Base-by-base conservation (phyloP, 1,140 invertebrate genomes). In the Penaeus vannamei region DNA sequence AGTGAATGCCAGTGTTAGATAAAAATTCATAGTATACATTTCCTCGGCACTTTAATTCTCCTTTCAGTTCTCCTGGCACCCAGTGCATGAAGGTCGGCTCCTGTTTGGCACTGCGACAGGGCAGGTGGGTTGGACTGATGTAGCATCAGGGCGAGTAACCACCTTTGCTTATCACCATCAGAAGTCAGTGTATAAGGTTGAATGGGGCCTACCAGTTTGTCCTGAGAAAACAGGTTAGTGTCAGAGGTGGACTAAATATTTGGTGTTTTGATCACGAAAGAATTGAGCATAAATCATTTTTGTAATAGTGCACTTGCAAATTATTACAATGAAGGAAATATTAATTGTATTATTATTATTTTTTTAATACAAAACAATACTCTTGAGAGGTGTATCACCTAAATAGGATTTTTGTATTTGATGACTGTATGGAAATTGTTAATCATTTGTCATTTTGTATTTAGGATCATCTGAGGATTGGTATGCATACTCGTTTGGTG, bases 401-500 rank as follows among this genome's bases (percentile, higher is more conserved):
- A 17, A 53, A 53, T 53, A 17, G 53, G 14, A 53, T 53, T 53
- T 53, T 53, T 46, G 26, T 80, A 42, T 72, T 7, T 72, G 69
- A 72, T 19, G 17, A n/a, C 23, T 17, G 3, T 82, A 26, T 82
- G n/a, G 81, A 26, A 17, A 83, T 83, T 7, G 29, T n/a, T 60
- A n/a, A 29, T 64, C 17, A 61, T 84, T 26, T 84, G 14, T 10
- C 20, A 42, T 81, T 62, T 80, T 20, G n/a, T 61, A n/a, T 64
- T 10, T 80, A 90, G 89, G 66, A 22, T 23, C 84, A 22, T 29
- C 17, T 10, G 85, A 90, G 29, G 22, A 46, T 23, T 90, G 89
- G 88, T 91, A 84, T 77, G 88, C 88, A 10, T 91, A 90, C 69
- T 91, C 90, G 4, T 90, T 88, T 85, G 90, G 90, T 42, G 90